phyloP scores from a whole-genome alignment of 2,888 invertebrate species.

The Papilio gigon region DNA sequence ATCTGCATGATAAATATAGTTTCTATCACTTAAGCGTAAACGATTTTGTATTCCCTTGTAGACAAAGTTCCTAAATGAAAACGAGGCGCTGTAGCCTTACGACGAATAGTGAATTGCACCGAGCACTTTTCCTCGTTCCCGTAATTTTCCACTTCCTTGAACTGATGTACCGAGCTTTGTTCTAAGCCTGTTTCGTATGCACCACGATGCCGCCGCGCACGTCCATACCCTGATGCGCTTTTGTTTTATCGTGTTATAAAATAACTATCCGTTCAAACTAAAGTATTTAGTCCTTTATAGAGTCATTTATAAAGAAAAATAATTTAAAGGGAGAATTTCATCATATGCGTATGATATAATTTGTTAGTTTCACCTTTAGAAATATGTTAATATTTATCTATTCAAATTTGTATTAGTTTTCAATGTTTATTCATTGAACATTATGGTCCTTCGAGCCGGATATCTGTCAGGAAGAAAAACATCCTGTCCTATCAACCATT shows the following conservation, averaged over 20 bases:
- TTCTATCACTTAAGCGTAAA: conserved; percentile 1
- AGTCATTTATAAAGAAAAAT: too few species aligned
- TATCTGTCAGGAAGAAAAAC: too few species aligned
- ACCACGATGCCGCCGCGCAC: neutral
- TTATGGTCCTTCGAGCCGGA: too few species aligned
- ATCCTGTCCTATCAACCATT: too few species aligned
- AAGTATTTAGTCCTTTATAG: too few species aligned
- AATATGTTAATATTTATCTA: too few species aligned
- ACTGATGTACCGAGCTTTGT: conserved; percentile 36
- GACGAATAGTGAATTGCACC: conserved; percentile 28
- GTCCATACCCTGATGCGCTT: neutral
- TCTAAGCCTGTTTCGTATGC: conserved; percentile 38
- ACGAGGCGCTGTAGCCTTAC: conserved; percentile 16
- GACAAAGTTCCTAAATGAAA: conserved; percentile 28
- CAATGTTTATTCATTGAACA: too few species aligned
- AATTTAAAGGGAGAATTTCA: too few species aligned
- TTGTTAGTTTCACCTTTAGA: neutral
- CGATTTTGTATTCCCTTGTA: neutral
- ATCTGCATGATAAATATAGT: neutral
- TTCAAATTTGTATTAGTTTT: too few species aligned
- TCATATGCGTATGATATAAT: too few species aligned
- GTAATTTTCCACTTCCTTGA: conserved; percentile 38
- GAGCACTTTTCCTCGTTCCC: conserved; percentile 24
- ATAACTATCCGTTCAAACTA: neutral
- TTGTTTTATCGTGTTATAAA: neutral